Evolutionary conservation across 2,888 invertebrate genomes (phyloP), one percentile per base, ranked within the genome.

Genomic region (Megamerina dolium): DNA sequence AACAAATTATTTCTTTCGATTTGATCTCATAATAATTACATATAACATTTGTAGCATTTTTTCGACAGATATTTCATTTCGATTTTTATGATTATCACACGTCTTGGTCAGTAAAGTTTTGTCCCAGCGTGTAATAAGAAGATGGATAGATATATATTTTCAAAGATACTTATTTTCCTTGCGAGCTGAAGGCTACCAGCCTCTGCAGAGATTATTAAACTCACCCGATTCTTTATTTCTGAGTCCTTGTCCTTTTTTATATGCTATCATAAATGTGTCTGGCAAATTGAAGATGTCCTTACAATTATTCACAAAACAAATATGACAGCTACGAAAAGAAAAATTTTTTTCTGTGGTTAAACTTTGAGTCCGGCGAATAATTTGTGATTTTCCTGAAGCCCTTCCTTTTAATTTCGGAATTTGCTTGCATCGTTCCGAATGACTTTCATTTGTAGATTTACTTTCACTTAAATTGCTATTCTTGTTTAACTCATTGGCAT

Each of bases 241-340:
- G 46, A 46, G 43, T 45, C 36, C 34, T 43, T n/a, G 36, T 43
- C 47, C 50, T 48, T 48, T 49, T 49, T 45, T 53, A 34, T 48
- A 51, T 46, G 52, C 54, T 42, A 48, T 49, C 50, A 53, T 54
- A 51, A 55, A 56, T 31, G 57, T 52, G 49, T 60, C 60, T 41
- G 68, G 68, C 43, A 68, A 51, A 58, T 68, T 69, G 43, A 70
- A 66, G 48, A 69, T 66, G 46, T 66, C 66, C 58, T 69, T 70
- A 57, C 69, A 63, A 52, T 68, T 70, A 54, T 69, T 72, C 34
- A 69, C 70, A 52, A 70, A 65, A 55, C 72, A 72, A 45, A 72
- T 68, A 50, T 72, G 70, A 55, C 72, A 72, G 52, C 70, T 69
- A 46, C 68, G 67, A 21, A 61, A 66, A 31, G 67, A 66, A 46